phyloP scores from a whole-genome alignment of 2,113 vertebrate genomes.

The Microcebus jonahi region DNA sequence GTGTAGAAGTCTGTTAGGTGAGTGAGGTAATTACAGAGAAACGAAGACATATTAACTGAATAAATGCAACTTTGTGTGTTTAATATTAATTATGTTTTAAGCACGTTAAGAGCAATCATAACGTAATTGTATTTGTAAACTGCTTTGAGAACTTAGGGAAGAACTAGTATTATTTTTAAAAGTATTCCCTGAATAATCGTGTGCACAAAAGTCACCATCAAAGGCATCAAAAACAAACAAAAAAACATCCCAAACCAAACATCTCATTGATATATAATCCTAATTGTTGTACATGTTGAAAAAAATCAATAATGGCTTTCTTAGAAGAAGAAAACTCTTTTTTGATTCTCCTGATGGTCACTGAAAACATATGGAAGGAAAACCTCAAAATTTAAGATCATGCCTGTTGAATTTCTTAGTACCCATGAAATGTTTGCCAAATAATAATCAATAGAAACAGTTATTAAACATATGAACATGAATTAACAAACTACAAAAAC shows the following conservation, averaged over 20 bases:
- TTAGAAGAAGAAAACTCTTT: neutral
- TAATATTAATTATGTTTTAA: slow-evolving; percentile 26
- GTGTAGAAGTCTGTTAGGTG: neutral
- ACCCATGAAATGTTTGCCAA: neutral
- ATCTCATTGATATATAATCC: neutral
- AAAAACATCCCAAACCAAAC: neutral
- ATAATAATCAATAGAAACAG: neutral
- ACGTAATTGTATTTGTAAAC: neutral
- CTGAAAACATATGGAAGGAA: neutral
- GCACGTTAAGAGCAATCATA: neutral
- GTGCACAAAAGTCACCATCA: neutral
- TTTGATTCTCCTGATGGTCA: neutral
- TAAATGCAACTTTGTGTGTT: neutral
- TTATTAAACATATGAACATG: neutral
- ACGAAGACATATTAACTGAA: neutral
- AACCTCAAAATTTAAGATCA: neutral
- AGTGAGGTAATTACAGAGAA: neutral
- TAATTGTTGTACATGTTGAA: neutral
- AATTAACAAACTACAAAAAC: neutral
- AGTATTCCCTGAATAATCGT: neutral
- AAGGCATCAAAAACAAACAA: neutral
- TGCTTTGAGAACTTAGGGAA: neutral
- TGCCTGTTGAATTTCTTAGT: neutral
- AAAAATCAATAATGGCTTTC: neutral
- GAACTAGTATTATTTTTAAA: neutral